Evolutionary conservation across 2,797 vertebrate species (phyloP).

Genomic region (Schizopygopsis malacanthus): DNA sequence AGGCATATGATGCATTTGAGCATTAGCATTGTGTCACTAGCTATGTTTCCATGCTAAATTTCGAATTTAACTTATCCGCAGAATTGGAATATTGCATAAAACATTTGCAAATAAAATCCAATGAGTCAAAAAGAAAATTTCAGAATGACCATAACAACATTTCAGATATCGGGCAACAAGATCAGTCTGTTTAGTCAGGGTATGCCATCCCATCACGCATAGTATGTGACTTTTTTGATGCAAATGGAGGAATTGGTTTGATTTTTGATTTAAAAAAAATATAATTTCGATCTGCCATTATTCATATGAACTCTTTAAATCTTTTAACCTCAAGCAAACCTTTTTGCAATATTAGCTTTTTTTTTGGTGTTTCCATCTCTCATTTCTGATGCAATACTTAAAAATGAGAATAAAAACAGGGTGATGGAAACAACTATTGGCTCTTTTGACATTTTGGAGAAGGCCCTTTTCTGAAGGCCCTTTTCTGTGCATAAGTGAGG

Average conservation of each 20-base stretch:
- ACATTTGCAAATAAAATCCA: not conserved
- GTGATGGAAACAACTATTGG: not conserved
- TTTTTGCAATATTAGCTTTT: no score
- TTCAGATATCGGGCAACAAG: no score
- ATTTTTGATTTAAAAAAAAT: no score
- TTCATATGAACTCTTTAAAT: no score
- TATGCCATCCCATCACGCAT: no score
- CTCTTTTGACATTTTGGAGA: not conserved
- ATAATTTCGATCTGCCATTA: not conserved
- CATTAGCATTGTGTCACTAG: not conserved
- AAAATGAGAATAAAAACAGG: not conserved
- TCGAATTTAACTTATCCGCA: not conserved
- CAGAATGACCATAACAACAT: no score
- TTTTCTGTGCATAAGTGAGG: not conserved
- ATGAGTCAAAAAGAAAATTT: not conserved
- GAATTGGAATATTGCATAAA: not conserved
- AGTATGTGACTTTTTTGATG: no score
- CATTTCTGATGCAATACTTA: not conserved
- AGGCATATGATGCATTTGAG: not conserved
- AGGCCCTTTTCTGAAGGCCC: not conserved
- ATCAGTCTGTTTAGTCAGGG: no score
- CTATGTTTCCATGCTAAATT: not conserved
- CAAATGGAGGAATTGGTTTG: not conserved
- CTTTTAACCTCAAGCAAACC: no score
- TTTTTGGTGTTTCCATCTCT: not conserved